Evolutionary conservation across 2,888 invertebrate genomes (phyloP), one percentile per base, ranked within the genome.

Genomic region (Itoplectis maculator): DNA sequence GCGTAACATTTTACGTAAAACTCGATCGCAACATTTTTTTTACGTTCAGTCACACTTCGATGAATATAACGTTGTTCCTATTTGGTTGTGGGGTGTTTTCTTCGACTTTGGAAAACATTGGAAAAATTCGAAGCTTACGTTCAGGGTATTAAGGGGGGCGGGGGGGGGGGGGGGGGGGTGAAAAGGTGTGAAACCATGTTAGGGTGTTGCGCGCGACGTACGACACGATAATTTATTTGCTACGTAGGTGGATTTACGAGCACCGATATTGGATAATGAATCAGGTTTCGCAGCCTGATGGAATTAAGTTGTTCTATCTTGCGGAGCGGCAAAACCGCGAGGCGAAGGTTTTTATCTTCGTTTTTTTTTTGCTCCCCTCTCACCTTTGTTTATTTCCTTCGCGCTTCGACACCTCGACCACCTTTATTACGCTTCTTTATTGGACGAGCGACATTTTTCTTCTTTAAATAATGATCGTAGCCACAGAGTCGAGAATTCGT

Each of bases 201-300:
- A 37, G 47, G 35, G 35, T 20, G 54, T 20, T 11, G n/a, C 18
- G 81, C 84, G 61, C 84, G 81, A 85, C 75, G n/a, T n/a, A 79
- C 82, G 63, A 79, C 79, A 82, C 86, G 86, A 91, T 92, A 90
- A 89, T 89, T 92, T 91, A 92, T 92, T 91, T 91, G 89, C 84
- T 86, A 88, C 85, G 81, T 84, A 84, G 79, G 78, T 72, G 88
- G 88, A 92, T 92, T 92, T 92, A 92, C 90, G 90, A 87, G 84
- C 87, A 54, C 87, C 90, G 88, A 92, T 92, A 92, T 92, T 92
- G 92, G 92, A 91, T 91, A 92, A 92, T 92, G 91, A 92, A 92
- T 92, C 92, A 92, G 91, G 91, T 87, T 87, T 88, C 90, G 68
- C 61, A 79, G 82, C 89, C 89, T 92, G 91, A 92, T 92, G 90